Base-by-base conservation (phyloP, 2,113 vertebrate species). In the Carlito syrichta region DNA sequence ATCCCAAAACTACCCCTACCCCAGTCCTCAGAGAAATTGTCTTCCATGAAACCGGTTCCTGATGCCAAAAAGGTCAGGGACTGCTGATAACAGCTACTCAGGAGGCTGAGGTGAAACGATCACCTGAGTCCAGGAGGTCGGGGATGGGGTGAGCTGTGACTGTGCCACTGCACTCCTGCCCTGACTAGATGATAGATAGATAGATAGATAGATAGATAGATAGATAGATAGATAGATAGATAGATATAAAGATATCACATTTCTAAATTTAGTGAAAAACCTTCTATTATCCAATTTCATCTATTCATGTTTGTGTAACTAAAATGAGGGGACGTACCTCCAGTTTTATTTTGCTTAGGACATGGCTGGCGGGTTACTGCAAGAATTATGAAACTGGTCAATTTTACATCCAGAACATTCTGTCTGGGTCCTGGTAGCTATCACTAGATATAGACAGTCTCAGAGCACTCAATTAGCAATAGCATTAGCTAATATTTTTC, bases 261-360 rank as follows among this genome's bases (percentile, higher is more conserved):
- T 94, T 83, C 81, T 89, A 20, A 96, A 94, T 60, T 82, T 69
- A 86, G 43, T 73, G 83, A 89, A 89, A 96, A 96, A 45, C 8
- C 22, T 54, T 30, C 56, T 56, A n/a, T 45, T 54, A 77, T 40
- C 35, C 52, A 86, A 92, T 35, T 69, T 22, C n/a, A 43, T 43
- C 56, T 86, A 63, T 19, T 86, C 60, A 74, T 35, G 56, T 19
- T 91, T 62, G 43, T 19, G 23, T 76, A 95, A 93, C 16, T 74
- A 43, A 96, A 91, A 71, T 50, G 54, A 54, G 32, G 48, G 8
- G 30, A 91, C 50, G 22, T 40, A 69, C 12, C 38, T 10, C 43
- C 19, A 71, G 3, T 68, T 83, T 73, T 69, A 52, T 35, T 92
- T 68, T 89, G 73, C 45, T 92, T 82, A 90, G 48, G 73, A 78